phyloP scores from a whole-genome alignment of 1,140 invertebrate species.

The Drosophila aff. region DNA sequence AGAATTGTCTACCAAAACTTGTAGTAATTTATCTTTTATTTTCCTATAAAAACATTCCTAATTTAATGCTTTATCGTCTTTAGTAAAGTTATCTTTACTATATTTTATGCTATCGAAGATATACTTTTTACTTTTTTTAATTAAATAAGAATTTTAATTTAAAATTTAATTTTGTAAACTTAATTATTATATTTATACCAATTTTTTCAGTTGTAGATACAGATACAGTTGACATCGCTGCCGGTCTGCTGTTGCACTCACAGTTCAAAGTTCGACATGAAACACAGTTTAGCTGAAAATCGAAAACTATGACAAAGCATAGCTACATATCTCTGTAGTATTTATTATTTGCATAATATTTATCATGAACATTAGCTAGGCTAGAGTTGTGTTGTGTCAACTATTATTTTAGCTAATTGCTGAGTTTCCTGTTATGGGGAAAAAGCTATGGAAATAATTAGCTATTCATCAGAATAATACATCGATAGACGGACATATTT shows the following conservation, averaged over 20 bases:
- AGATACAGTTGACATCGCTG: constrained; percentile 4
- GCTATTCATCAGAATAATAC: too few species aligned
- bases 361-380: constrained; percentile 37
- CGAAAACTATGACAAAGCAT: constrained; percentile 24
- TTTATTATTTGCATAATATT: constrained; percentile 30
- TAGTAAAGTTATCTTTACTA: background rate
- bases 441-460: background rate
- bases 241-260: constrained; percentile 19
- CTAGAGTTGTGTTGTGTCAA: constrained; percentile 9
- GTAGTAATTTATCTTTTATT: background rate
- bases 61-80: background rate
- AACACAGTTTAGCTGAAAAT: constrained; percentile 37
- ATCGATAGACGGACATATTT: background rate
- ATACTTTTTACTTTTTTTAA: background rate
- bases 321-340: background rate
- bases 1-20: background rate
- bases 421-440: background rate
- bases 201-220: constrained; percentile 1
- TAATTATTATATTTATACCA: background rate
- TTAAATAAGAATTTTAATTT: background rate
- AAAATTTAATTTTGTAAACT: background rate
- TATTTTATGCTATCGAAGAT: too few species aligned
- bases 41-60: background rate
- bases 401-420: background rate
- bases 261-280: constrained; percentile 32